Percentiles rank a stretch among this genome's conserved stretches.
Evolutionary conservation across 2,113 vertebrate genomes (phyloP).

Genomic region (Taxidea taxus): DNA sequence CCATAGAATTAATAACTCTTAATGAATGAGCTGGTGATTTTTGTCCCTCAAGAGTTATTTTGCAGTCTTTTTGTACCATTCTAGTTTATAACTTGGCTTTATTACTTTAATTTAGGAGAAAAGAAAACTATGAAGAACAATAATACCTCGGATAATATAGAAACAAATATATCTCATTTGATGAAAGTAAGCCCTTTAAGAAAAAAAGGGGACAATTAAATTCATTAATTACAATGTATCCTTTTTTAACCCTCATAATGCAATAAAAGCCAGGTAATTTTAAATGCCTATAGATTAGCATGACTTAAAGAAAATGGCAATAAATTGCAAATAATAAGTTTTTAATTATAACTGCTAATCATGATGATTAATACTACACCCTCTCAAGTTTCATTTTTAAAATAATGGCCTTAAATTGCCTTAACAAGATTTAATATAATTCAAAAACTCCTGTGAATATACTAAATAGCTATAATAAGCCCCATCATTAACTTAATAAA

Average conservation of each 20-base stretch:
- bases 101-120: background rate
- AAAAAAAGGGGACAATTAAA: background rate
- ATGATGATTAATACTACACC: background rate
- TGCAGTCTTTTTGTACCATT: background rate
- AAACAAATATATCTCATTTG: background rate
- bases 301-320: background rate
- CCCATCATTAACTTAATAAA: conserved; percentile 54
- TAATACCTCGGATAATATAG: background rate
- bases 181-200: background rate
- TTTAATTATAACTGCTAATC: conserved; percentile 44
- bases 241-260: background rate
- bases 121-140: background rate
- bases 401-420: conserved; percentile 45
- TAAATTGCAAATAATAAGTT: conserved; percentile 21
- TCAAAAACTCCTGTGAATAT: background rate
- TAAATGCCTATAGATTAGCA: background rate
- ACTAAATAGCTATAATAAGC: conserved; percentile 22
- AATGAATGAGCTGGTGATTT: background rate
- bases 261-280: background rate
- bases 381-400: conserved; percentile 34
- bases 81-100: background rate
- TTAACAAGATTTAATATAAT: conserved; percentile 43
- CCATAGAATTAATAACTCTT: background rate
- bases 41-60: background rate
- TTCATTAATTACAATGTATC: background rate